Evolutionary conservation across 2,113 vertebrate genomes (phyloP).

Genomic region (Tretioscincus oriximinensis): DNA sequence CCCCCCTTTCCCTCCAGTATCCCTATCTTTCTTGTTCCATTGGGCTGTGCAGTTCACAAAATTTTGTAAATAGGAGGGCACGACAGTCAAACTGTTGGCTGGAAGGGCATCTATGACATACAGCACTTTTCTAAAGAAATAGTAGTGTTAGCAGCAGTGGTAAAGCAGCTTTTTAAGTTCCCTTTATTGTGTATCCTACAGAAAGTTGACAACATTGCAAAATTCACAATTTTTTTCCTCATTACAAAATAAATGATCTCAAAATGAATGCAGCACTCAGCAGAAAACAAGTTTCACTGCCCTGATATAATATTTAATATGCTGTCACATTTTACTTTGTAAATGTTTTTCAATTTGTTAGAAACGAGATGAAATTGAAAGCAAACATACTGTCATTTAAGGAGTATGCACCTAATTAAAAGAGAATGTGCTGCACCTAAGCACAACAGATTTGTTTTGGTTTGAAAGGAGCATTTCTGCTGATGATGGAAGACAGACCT

Average conservation of each 20-base stretch:
- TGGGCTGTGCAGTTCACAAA: too few species aligned
- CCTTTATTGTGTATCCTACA: too few species aligned
- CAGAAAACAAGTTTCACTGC: not conserved
- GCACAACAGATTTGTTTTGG: constrained; percentile 22
- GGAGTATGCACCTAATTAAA: constrained; percentile 50
- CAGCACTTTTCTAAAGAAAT: too few species aligned
- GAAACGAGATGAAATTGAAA: constrained; percentile 28
- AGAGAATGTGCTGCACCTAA: constrained; percentile 38
- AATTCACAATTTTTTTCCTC: not conserved
- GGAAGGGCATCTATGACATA: too few species aligned
- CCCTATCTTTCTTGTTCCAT: too few species aligned
- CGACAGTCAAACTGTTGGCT: too few species aligned
- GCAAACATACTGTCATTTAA: constrained; percentile 16
- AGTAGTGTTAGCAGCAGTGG: too few species aligned
- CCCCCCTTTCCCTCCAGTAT: too few species aligned
- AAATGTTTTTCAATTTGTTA: not conserved
- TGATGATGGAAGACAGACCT: not conserved
- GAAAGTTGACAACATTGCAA: not conserved
- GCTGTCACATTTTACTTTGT: not conserved
- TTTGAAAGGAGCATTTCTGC: constrained; percentile 3
- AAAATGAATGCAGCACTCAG: not conserved
- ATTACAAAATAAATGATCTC: not conserved
- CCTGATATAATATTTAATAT: not conserved
- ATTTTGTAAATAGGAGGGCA: too few species aligned
- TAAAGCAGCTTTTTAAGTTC: too few species aligned